phyloP scores from a whole-genome alignment of 2,888 invertebrate species.

The Parelbella ahira region DNA sequence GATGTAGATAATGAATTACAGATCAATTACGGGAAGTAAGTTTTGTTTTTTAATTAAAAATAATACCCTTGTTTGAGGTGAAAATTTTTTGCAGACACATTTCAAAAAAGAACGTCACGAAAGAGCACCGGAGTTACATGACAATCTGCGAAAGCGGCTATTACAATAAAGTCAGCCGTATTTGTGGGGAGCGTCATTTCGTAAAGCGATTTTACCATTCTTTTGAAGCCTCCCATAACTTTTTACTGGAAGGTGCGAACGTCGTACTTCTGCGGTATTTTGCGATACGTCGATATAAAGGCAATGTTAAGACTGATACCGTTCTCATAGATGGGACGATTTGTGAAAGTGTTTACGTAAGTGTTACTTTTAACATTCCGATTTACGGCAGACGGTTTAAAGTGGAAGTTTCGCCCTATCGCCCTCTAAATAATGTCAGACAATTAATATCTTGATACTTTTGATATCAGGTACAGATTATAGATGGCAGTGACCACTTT shows the following conservation, averaged over 20 bases:
- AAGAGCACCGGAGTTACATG: constrained; percentile 77
- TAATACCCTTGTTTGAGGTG: no score
- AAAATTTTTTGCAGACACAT: constrained; percentile 54
- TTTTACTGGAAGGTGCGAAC: constrained; percentile 83
- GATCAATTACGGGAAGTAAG: no score
- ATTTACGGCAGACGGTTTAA: no score
- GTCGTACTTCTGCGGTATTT: constrained; percentile 82
- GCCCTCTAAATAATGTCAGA: no score
- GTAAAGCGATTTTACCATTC: constrained; percentile 74
- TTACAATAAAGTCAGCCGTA: constrained; percentile 74
- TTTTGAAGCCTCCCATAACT: constrained; percentile 66
- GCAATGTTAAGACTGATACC: constrained; percentile 76
- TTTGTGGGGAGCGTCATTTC: constrained; percentile 62
- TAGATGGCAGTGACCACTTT: no score
- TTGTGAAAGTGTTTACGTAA: constrained; percentile 82
- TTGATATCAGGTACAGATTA: no score
- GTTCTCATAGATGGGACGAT: constrained; percentile 81
- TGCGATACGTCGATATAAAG: constrained; percentile 73
- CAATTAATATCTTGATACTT: no score
- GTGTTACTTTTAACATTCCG: no score
- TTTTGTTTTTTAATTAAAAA: no score
- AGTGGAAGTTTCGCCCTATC: no score
- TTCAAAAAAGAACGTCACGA: constrained; percentile 56
- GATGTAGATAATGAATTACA: no score
- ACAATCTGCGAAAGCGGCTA: constrained; percentile 78